Percentiles rank a stretch among this genome's conserved stretches.
These are phyloP conservation scores for Synanthedon tipuliformis DNA, from an alignment of 2,888 invertebrate species.

Conservation along the genomic window DNA sequence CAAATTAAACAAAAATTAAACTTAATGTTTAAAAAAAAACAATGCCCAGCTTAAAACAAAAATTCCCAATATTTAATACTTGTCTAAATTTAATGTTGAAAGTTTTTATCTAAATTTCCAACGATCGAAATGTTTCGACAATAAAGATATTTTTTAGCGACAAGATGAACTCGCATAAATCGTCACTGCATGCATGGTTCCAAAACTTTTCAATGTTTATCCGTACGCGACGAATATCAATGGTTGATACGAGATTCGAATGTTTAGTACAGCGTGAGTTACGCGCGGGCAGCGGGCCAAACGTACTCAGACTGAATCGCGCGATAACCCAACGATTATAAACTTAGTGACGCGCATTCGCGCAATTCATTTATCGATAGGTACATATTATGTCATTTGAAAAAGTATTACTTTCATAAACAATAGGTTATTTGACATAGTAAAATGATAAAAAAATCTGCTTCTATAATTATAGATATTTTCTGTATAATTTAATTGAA, in stretches of 20 bases:
- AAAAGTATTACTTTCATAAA: too few species aligned
- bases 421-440: too few species aligned
- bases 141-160: background rate
- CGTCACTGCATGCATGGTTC: background rate
- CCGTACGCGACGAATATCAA: background rate
- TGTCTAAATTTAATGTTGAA: background rate
- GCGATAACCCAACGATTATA: constrained; percentile 46
- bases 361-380: constrained; percentile 2
- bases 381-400: too few species aligned
- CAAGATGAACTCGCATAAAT: background rate
- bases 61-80: too few species aligned
- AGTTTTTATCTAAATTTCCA: background rate
- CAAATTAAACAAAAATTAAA: too few species aligned
- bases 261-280: constrained; percentile 14
- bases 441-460: too few species aligned
- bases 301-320: constrained; percentile 22
- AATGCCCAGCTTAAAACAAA: background rate
- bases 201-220: background rate
- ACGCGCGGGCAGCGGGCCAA: constrained; percentile 17
- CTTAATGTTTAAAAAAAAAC: background rate
- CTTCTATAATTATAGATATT: too few species aligned
- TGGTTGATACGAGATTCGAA: background rate
- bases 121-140: background rate
- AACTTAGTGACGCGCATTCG: constrained; percentile 29
- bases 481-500: too few species aligned